Evolutionary conservation across 1,140 invertebrate species (phyloP), one percentile per base, ranked within the genome.

Genomic region (Colletes gigas): DNA sequence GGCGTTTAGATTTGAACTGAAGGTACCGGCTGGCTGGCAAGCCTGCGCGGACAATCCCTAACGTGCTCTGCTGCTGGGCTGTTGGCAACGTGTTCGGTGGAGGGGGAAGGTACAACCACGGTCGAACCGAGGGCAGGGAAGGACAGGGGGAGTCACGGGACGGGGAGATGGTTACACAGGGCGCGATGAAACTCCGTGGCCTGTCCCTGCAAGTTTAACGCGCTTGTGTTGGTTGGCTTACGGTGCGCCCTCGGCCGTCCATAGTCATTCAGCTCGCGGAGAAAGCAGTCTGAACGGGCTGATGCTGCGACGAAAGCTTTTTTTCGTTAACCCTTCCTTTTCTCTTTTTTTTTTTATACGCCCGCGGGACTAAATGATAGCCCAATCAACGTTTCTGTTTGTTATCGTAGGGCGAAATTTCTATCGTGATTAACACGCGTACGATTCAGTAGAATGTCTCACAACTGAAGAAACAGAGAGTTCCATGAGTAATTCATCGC

Each of bases 1-100:
- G 47, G 52, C 69, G 75, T 82, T 79, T 78, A 55, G 76, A 67
- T 73, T 78, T 72, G 52, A 72, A 82, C 81, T 82, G 76, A 72
- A 44, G 60, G 67, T 60, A 55, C 55, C 67, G 65, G 52, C 62
- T 57, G 63, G 52, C 12, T 57, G 15, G 60, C 9, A 73, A n/a
- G 75, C 21, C 41, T 47, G 73, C 62, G 52, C 59, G 7, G 12
- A 19, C 30, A 57, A 41, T 72, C 77, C 66, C 50, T 69, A 77
- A 70, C 74, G 17, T 66, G 60, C 50, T 71, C 65, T 69, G 65
- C 44, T 52, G 78, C 60, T 65, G 66, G n/a, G 73, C 39, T 52
- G 39, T 19, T 55, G 19, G 66, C 39, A 62, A 67, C 71, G 78
- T 63, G 71, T 60, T 50, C 73, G 55, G 66, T 59, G 65, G 79